These are phyloP conservation scores for Melitaea athalia DNA, from an alignment of 2,888 invertebrate species.

Conservation along the genomic window DNA sequence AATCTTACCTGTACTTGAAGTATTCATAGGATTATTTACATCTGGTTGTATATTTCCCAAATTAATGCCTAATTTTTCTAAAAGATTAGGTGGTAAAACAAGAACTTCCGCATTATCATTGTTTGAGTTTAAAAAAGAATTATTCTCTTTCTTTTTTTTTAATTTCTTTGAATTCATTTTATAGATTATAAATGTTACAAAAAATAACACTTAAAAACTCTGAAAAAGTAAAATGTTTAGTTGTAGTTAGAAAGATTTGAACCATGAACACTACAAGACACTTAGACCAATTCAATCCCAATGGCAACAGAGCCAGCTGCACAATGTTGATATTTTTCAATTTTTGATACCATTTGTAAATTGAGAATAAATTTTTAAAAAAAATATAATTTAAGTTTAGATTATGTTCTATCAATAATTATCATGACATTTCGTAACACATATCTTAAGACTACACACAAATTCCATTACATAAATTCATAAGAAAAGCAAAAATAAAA, in stretches of 20 bases:
- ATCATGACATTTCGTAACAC: neutral
- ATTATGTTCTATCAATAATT: neutral
- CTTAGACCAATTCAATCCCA: neutral
- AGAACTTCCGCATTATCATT: constrained; percentile 56
- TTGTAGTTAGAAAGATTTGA: constrained; percentile 32
- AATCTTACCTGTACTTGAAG: constrained; percentile 27
- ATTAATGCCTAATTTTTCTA: constrained; percentile 72
- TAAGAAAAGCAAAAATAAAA: neutral
- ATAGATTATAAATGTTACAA: constrained; percentile 14
- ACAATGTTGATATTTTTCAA: neutral
- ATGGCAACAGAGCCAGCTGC: constrained; percentile 19
- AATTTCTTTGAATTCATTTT: constrained; percentile 38
- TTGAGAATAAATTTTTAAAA: constrained; percentile 16
- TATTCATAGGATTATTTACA: constrained; percentile 8
- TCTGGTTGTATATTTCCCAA: constrained; percentile 49
- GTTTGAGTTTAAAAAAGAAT: constrained; percentile 39
- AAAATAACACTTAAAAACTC: constrained; percentile 32
- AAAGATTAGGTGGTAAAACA: constrained; percentile 70
- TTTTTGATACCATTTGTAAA: constrained; percentile 25
- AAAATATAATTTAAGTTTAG: constrained; percentile 18
- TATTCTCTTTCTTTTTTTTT: constrained; percentile 31
- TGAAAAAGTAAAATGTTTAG: constrained; percentile 29
- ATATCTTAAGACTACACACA: neutral
- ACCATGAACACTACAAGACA: constrained; percentile 34
- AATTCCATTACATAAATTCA: neutral